Percentiles rank a stretch among this genome's conserved stretches.
These are phyloP conservation scores for Lobophora halterata DNA, from an alignment of 2,888 invertebrate genomes.

Conservation along the genomic window DNA sequence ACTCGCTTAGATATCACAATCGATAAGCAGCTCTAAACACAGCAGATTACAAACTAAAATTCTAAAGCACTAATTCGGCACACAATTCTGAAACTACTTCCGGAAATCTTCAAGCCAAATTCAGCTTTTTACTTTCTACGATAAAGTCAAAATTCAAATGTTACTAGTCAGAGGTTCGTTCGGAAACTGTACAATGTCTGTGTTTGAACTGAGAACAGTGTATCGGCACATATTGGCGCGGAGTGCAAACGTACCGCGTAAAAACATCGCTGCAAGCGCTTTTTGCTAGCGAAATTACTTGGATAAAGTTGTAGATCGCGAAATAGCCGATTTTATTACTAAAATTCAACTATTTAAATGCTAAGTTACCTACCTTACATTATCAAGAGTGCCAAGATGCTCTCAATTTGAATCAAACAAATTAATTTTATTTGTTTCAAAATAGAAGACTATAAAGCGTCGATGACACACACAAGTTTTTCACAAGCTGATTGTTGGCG, in stretches of 20 bases:
- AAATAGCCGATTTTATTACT: no score
- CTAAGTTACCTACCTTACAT: no score
- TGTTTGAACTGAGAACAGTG: slow-evolving; percentile 10
- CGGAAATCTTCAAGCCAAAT: not conserved
- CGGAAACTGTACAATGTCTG: slow-evolving; percentile 13
- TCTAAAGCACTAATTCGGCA: not conserved
- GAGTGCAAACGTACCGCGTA: slow-evolving; percentile 38
- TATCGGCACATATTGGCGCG: slow-evolving; percentile 32
- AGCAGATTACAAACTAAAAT: slow-evolving; percentile 1
- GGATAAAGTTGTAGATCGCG: no score
- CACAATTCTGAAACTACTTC: not conserved
- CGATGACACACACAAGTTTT: no score
- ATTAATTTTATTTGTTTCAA: no score
- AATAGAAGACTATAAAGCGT: no score
- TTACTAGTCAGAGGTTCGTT: slow-evolving; percentile 5
- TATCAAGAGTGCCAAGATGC: no score
- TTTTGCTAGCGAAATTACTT: slow-evolving; percentile 10
- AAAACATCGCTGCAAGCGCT: slow-evolving; percentile 31
- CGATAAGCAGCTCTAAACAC: slow-evolving; percentile 5
- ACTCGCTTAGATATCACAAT: not conserved
- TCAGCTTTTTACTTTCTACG: not conserved
- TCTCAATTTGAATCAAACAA: no score
- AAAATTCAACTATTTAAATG: no score
- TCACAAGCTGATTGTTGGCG: no score
- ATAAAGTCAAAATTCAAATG: slow-evolving; percentile 7